phyloP scores from a whole-genome alignment of 1,140 invertebrate species.

The Hydropsyche tenuis region DNA sequence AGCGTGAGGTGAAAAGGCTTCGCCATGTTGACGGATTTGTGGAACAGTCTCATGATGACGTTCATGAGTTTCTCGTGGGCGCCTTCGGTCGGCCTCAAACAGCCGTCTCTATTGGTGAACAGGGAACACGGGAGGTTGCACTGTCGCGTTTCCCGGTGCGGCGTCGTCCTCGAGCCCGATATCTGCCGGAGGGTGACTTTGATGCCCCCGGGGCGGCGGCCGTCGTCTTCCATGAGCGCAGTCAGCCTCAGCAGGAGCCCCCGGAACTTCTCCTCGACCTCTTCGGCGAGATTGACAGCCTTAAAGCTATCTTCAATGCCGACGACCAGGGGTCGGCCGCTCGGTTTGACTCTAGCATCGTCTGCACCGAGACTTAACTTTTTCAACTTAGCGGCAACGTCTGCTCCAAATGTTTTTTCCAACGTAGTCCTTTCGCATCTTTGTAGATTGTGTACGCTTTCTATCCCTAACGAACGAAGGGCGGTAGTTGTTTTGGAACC shows the following conservation, averaged over 20 bases:
- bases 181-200: conserved; percentile 75
- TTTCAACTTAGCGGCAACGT: conserved; percentile 71
- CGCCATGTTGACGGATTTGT: conserved; percentile 72
- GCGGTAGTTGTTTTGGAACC: conserved; percentile 71
- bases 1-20: conserved; percentile 80
- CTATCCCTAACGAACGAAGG: conserved; percentile 68
- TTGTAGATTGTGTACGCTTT: conserved; percentile 71
- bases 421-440: conserved; percentile 65
- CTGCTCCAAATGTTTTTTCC: conserved; percentile 67
- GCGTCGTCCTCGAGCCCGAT: conserved; percentile 62
- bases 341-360: conserved; percentile 70
- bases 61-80: conserved; percentile 71
- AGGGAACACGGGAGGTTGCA: conserved; percentile 71
- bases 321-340: conserved; percentile 71
- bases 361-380: conserved; percentile 76
- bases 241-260: conserved; percentile 72
- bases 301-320: conserved; percentile 78
- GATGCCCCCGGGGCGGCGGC: conserved; percentile 74
- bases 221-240: conserved; percentile 75
- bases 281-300: conserved; percentile 71
- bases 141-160: conserved; percentile 76
- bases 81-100: conserved; percentile 61
- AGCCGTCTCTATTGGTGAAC: conserved; percentile 62
- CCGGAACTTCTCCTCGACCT: conserved; percentile 72
- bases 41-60: conserved; percentile 77